Percentiles rank a stretch among this genome's conserved stretches.
Evolutionary conservation across 2,888 invertebrate species (phyloP).

Genomic region (Sarcophaga variegata): DNA sequence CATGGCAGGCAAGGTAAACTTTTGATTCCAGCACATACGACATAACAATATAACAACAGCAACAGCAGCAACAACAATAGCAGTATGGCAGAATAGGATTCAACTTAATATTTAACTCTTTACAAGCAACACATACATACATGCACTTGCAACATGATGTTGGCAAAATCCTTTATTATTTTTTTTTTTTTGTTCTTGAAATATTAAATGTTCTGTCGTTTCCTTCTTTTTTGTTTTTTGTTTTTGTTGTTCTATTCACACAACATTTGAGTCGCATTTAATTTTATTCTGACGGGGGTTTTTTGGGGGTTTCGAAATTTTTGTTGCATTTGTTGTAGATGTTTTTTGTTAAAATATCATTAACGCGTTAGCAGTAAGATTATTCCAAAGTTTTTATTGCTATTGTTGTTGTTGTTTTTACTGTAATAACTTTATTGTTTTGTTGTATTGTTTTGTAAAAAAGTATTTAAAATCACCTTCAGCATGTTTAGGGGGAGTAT

Average conservation of each 20-base stretch:
- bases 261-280: slow-evolving; percentile 46
- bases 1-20: not conserved
- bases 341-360: slow-evolving; percentile 49
- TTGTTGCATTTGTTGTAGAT: not conserved
- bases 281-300: not conserved
- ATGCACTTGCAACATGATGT: not conserved
- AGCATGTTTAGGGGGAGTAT: not conserved
- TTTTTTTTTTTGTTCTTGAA: not conserved
- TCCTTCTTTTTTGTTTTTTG: not conserved
- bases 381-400: slow-evolving; percentile 3
- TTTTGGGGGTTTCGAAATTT: not conserved
- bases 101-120: slow-evolving; percentile 10
- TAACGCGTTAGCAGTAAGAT: slow-evolving; percentile 24
- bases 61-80: not conserved
- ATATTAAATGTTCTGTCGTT: not conserved
- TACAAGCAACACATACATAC: not conserved
- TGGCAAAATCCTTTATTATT: not conserved
- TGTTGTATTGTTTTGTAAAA: slow-evolving; percentile 3
- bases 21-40: not conserved
- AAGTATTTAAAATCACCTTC: slow-evolving; percentile 23
- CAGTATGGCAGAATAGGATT: not conserved
- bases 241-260: slow-evolving; percentile 34
- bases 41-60: not conserved
- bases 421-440: slow-evolving; percentile 3
- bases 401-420: not conserved